Percentiles rank a stretch among this genome's conserved stretches.
These are phyloP conservation scores for Sardina pilchardus DNA, from an alignment of 2,113 vertebrate species.

Conservation along the genomic window DNA sequence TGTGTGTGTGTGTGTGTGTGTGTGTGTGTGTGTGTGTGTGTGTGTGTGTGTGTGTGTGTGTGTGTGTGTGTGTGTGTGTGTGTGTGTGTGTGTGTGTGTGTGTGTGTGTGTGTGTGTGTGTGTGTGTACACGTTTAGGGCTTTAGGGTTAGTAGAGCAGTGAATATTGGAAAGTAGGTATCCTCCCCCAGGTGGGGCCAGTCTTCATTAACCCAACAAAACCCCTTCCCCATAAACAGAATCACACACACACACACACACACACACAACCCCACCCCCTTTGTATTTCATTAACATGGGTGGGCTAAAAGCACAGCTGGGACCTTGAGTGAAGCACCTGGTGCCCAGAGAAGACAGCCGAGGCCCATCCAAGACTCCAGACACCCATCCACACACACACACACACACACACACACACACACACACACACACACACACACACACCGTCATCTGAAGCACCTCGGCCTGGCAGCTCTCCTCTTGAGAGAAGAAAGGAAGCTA, in stretches of 20 bases:
- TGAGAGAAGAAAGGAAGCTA: background rate
- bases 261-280: background rate
- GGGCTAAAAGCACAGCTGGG: conserved; percentile 54
- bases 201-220: conserved; percentile 56
- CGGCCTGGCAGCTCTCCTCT: background rate
- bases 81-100: conserved; percentile 16
- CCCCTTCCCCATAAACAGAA: background rate
- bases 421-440: no score
- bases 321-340: conserved; percentile 49
- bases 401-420: no score
- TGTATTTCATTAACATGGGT: conserved; percentile 53
- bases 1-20: background rate
- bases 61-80: conserved; percentile 11
- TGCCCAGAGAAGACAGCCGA: conserved; percentile 20
- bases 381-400: background rate
- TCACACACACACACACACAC: conserved; percentile 1
- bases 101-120: background rate
- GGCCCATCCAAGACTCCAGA: background rate
- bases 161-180: conserved; percentile 6
- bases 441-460: background rate
- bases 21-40: conserved; percentile 6
- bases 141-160: conserved; percentile 8
- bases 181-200: conserved; percentile 56
- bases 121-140: background rate
- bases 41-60: conserved; percentile 8